These are phyloP conservation scores for Rhyacichthys aspro DNA, from an alignment of 2,797 vertebrate species.

Conservation along the genomic window DNA sequence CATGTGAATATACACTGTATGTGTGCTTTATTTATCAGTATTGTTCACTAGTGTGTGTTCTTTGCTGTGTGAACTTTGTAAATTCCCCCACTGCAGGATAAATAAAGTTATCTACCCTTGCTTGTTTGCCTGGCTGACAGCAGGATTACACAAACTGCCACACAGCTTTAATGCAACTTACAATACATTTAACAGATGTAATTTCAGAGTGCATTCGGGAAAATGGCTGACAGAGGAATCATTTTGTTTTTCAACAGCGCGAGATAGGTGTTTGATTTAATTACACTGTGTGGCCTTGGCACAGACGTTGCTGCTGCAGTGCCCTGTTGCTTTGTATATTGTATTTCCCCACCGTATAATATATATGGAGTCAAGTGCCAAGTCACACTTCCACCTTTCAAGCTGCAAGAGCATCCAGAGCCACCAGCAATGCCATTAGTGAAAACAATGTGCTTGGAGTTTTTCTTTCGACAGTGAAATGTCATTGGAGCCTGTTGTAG, in stretches of 20 bases:
- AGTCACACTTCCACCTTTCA: conserved; percentile 12
- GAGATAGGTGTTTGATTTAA: conserved; percentile 20
- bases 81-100: background rate
- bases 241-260: conserved; percentile 8
- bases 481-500: conserved; percentile 59
- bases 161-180: conserved; percentile 6
- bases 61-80: no score
- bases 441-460: conserved; percentile 56
- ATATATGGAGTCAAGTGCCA: conserved; percentile 15
- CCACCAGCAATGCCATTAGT: conserved; percentile 45
- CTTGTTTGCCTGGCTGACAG: conserved; percentile 9
- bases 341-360: conserved; percentile 12
- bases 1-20: conserved; percentile 3
- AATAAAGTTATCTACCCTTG: background rate
- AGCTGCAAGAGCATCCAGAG: conserved; percentile 20
- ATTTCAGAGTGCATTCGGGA: background rate
- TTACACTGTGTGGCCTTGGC: conserved; percentile 16
- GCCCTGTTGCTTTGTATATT: conserved; percentile 16
- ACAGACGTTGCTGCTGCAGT: conserved; percentile 1
- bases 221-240: conserved; percentile 13
- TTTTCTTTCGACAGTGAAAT: conserved; percentile 63
- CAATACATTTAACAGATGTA: conserved; percentile 9
- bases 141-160: conserved; percentile 7
- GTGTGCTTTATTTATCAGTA: no score
- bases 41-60: no score